Evolutionary conservation across 2,797 vertebrate species (phyloP), one percentile per base, ranked within the genome.

Genomic region (Antrozous pallidus): DNA sequence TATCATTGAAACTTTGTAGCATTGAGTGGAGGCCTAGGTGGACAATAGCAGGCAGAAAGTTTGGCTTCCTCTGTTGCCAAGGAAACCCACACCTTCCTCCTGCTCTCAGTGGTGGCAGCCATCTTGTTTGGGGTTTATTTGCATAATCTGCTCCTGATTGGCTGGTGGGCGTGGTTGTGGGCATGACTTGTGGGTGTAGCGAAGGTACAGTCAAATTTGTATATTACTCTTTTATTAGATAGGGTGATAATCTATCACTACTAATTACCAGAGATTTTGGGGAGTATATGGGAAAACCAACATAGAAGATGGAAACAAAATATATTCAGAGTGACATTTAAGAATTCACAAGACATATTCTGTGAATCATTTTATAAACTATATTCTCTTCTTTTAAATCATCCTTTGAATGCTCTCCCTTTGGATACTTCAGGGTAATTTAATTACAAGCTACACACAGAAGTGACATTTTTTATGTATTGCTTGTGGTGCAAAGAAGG

Each of bases 351-450:
- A 97, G 84, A 96, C 74, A 77, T 40, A 70, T 96, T 75, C 78
- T 81, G 33, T 79, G 84, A 94, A 58, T 79, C 31, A 26, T 85
- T 98, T 96, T 97, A 87, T 91, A 80, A 95, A 92, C 83, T 63
- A 93, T 82, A 96, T 88, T 95, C 63, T 81, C 49, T 71, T 86
- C 49, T 75, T 95, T 97, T 96, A 97, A 98, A 96, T 97, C 85
- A 94, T 83, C 69, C 65, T 95, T 97, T 97, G 87, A 95, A 86
- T 73, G 67, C 71, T 95, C 93, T 96, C 95, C 93, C 93, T 97
- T 97, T 86, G 96, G 95, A 95, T 88, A 88, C 96, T 94, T 4
- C 82, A 87, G 70, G 73, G 95, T 97, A 97, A 96, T 97, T 97
- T 97, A 97, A 54, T 82, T 90, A 94, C 87, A 65, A 97, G 80